A percentile compares a stretch with the other conserved stretches of the same genome.
phyloP scores from a whole-genome alignment of 2,797 vertebrate species.

The Rhinella marina region DNA sequence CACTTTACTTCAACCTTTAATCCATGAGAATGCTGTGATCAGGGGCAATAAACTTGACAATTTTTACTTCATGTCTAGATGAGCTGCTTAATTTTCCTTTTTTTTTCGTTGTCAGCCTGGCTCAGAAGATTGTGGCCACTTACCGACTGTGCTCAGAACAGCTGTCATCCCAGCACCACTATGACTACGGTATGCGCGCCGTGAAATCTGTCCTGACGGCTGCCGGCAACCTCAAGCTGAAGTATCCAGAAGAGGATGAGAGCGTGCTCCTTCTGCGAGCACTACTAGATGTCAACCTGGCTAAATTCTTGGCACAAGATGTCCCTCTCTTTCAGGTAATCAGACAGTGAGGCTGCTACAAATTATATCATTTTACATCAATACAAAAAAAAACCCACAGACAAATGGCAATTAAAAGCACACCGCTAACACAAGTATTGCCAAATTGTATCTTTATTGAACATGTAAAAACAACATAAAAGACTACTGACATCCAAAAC shows the following conservation, averaged over 20 bases:
- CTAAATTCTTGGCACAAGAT: slow-evolving; percentile 93
- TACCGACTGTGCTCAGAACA: slow-evolving; percentile 93
- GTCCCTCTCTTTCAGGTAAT: slow-evolving; percentile 91
- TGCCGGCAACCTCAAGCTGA: slow-evolving; percentile 91
- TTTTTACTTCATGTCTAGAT: neutral
- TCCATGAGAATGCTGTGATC: neutral
- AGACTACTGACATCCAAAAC: too few species aligned
- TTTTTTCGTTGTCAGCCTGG: slow-evolving; percentile 75
- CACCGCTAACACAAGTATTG: too few species aligned
- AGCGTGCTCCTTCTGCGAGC: slow-evolving; percentile 86
- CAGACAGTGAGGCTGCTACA: neutral
- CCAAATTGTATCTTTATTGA: too few species aligned
- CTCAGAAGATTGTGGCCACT: slow-evolving; percentile 94
- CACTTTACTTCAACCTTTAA: neutral
- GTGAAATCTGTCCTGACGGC: slow-evolving; percentile 95
- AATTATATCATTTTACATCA: too few species aligned
- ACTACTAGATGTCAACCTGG: slow-evolving; percentile 92
- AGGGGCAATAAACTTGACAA: neutral
- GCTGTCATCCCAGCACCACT: slow-evolving; percentile 92
- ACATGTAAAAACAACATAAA: too few species aligned
- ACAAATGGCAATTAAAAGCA: too few species aligned
- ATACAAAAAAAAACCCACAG: too few species aligned
- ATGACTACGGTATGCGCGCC: slow-evolving; percentile 93
- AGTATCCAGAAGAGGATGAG: slow-evolving; percentile 86
- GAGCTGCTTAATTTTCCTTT: slow-evolving; percentile 20